phyloP scores from a whole-genome alignment of 2,113 vertebrate genomes.

The Tyrannus savana region DNA sequence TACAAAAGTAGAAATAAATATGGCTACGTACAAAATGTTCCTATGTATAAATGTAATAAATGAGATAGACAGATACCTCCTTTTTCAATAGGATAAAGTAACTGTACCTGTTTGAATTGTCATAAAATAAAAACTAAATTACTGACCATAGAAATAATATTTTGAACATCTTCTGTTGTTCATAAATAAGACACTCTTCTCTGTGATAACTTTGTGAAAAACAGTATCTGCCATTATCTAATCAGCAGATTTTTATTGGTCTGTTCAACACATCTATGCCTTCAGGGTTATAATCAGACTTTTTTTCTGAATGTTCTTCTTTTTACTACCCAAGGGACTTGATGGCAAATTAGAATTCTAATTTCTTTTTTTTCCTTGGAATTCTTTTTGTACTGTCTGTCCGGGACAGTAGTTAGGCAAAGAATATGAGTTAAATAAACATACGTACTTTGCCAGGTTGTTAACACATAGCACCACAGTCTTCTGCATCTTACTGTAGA shows the following conservation, averaged over 20 bases:
- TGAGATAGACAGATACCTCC: not conserved
- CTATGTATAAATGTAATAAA: not conserved
- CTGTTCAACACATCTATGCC: not conserved
- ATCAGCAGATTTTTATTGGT: not conserved
- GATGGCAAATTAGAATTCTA: not conserved
- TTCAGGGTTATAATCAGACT: not conserved
- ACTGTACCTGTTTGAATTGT: not conserved
- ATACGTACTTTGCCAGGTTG: not conserved
- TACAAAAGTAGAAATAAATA: not conserved
- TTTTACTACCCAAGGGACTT: not conserved
- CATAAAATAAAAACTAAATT: not conserved
- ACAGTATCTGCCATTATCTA: not conserved
- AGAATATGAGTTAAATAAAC: not conserved
- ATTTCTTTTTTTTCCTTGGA: not conserved
- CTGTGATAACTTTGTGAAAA: not conserved
- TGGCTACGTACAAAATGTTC: not conserved
- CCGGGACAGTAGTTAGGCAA: not conserved
- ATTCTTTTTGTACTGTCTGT: not conserved
- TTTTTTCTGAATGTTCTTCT: not conserved
- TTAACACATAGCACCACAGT: not conserved
- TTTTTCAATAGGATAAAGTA: not conserved
- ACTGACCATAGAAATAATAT: not conserved
- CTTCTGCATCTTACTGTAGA: not conserved
- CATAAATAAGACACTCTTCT: not conserved
- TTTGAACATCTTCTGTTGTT: not conserved